Conservation (phyloP, 2,888 invertebrate species). For the Eretmocerus hayati region DNA sequence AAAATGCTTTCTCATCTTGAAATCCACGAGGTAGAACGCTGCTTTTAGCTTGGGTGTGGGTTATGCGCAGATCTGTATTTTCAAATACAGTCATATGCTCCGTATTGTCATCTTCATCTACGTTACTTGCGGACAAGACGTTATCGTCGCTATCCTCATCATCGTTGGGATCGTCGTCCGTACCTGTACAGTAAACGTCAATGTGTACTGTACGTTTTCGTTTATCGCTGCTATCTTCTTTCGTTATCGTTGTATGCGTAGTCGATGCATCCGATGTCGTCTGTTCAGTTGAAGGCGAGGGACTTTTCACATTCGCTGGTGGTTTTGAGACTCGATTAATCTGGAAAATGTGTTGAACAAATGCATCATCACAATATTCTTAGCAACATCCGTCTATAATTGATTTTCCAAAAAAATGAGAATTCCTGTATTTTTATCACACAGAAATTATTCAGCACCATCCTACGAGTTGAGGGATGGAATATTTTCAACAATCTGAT, state of each 20-base stretch:
- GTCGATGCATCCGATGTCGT: background rate
- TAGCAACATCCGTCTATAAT: too few species aligned
- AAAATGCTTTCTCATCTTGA: slow-evolving; percentile 35
- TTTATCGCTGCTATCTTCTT: slow-evolving; percentile 31
- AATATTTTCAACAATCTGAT: too few species aligned
- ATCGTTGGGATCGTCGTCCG: slow-evolving; percentile 45
- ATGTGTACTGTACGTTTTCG: slow-evolving; percentile 63
- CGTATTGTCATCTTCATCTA: slow-evolving; percentile 32
- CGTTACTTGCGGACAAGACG: slow-evolving; percentile 34
- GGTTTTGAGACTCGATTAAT: slow-evolving; percentile 17
- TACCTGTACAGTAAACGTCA: slow-evolving; percentile 68
- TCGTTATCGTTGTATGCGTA: slow-evolving; percentile 4
- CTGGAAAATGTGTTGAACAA: too few species aligned
- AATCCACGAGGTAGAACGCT: slow-evolving; percentile 47
- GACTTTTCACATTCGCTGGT: slow-evolving; percentile 25
- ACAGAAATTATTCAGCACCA: too few species aligned
- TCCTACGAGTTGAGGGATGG: too few species aligned
- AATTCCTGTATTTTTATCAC: background rate
- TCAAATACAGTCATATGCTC: slow-evolving; percentile 61
- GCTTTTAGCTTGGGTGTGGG: slow-evolving; percentile 51
- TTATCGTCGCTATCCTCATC: slow-evolving; percentile 45
- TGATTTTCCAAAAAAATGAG: background rate
- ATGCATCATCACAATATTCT: too few species aligned
- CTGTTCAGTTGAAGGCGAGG: slow-evolving; percentile 20
- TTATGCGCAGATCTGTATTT: slow-evolving; percentile 54